Base-by-base conservation (phyloP, 2,113 vertebrate genomes). In the Lophura nycthemera region DNA sequence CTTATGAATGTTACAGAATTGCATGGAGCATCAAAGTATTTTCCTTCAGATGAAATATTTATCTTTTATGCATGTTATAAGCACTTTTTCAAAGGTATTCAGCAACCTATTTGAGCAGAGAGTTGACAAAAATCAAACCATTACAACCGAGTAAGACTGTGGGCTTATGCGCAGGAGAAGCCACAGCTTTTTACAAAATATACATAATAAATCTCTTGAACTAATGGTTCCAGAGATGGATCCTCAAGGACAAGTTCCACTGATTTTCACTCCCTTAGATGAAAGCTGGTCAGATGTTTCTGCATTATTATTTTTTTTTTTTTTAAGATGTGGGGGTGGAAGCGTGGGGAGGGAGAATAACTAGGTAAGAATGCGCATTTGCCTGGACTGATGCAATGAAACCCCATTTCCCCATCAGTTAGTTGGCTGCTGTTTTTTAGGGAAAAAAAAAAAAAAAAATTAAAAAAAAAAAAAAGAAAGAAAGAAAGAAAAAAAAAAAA, bases 121-220 rank as follows among this genome's bases (percentile, higher is more conserved):
- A 83, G 95, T 96, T 95, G 93, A 96, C 95, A 96, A 93, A 97
- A 96, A 96, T 95, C 95, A 92, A 89, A 83, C 86, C 89, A 95
- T 82, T 95, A 95, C 86, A 96, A 89, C 79, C 19, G 18, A 27
- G 81, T 92, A 95, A 92, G 73, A 84, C 84, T 61, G 67, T 91
- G 81, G 60, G 91, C 69, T 97, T 93, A 92, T 70, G 94, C 91
- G 81, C 90, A 88, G 88, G 90, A 95, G 91, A 95, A 93, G 92
- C 82, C 94, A 89, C 94, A 92, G 95, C 94, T 93, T 95, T 96
- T 94, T 96, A 91, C 48, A 78, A 69, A 92, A 90, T 74, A 93
- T 86, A 78, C 92, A 88, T 73, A 81, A 92, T 79, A 72, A 69
- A 85, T 94, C 83, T 96, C 92, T 95, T 91, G 88, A 90, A 85